These are phyloP conservation scores for Acanthosepion esculentum DNA, from an alignment of 2,888 invertebrate genomes.

Conservation along the genomic window DNA sequence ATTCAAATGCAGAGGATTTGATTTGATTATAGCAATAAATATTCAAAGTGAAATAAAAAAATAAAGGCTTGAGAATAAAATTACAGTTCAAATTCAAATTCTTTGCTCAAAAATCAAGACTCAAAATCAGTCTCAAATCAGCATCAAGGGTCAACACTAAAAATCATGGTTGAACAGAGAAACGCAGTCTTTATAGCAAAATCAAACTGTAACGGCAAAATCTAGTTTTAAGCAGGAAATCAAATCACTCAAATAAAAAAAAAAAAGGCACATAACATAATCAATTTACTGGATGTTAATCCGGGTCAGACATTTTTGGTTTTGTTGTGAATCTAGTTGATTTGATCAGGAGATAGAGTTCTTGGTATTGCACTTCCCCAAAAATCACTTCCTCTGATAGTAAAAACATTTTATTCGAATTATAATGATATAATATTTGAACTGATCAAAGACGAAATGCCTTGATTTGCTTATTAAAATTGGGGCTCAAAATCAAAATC, in stretches of 20 bases:
- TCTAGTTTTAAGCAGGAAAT: neutral
- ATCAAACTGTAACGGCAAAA: slow-evolving; percentile 33
- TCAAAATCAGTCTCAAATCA: too few species aligned
- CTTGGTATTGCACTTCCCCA: neutral
- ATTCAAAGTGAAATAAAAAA: too few species aligned
- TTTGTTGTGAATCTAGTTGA: neutral
- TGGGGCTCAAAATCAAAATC: too few species aligned
- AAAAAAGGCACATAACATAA: neutral
- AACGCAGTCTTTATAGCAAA: neutral
- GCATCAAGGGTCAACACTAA: neutral
- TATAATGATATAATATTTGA: neutral
- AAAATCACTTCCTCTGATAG: neutral
- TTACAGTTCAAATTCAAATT: too few species aligned
- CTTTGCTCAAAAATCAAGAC: too few species aligned
- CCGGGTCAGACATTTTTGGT: neutral
- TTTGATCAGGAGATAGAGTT: neutral
- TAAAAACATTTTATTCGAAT: neutral
- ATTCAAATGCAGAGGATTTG: too few species aligned
- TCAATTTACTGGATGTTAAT: neutral
- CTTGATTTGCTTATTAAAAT: neutral
- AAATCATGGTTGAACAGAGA: neutral
- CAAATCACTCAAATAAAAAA: neutral
- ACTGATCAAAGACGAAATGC: neutral
- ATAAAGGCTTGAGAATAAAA: too few species aligned
- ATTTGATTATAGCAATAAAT: too few species aligned